A percentile compares a stretch with the other conserved stretches of the same genome.
These are phyloP conservation scores for Drosophila infuscata DNA, from an alignment of 2,888 invertebrate species.

Conservation along the genomic window DNA sequence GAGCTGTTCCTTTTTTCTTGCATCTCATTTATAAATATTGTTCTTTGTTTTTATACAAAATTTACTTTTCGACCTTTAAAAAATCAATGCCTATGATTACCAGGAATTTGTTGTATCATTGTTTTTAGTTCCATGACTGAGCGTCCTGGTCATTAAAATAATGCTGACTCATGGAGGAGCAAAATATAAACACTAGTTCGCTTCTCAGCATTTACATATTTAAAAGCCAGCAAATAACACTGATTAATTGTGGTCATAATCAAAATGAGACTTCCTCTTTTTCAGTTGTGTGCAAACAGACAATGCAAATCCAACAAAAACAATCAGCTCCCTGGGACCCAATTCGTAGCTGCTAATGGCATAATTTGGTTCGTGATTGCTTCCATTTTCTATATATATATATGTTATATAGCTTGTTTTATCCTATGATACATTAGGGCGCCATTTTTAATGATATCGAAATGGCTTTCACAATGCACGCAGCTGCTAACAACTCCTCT, in stretches of 20 bases:
- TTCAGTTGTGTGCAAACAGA: slow-evolving; percentile 35
- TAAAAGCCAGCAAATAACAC: slow-evolving; percentile 24
- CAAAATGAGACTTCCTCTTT: slow-evolving; percentile 42
- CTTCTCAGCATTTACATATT: slow-evolving; percentile 8
- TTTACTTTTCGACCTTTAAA: not conserved
- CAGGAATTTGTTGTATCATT: slow-evolving; percentile 2
- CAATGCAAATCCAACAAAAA: slow-evolving; percentile 23
- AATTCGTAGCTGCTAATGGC: slow-evolving; percentile 60
- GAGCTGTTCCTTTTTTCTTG: not conserved
- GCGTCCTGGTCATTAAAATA: slow-evolving; percentile 12
- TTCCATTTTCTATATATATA: slow-evolving; percentile 30
- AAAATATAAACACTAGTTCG: slow-evolving; percentile 1
- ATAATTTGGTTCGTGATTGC: slow-evolving; percentile 42
- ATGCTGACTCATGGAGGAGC: not conserved
- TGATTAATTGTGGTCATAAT: slow-evolving; percentile 72
- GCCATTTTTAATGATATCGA: slow-evolving; percentile 41
- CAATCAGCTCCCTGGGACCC: slow-evolving; percentile 36
- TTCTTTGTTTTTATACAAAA: not conserved
- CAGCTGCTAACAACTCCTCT: slow-evolving; percentile 26
- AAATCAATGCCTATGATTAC: slow-evolving; percentile 32
- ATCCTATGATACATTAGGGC: slow-evolving; percentile 20
- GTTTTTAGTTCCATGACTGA: slow-evolving; percentile 12
- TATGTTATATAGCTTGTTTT: slow-evolving; percentile 58
- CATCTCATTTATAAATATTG: not conserved
- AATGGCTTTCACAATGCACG: slow-evolving; percentile 32